Percentiles rank a stretch among this genome's conserved stretches.
Conservation (phyloP, 2,113 vertebrate genomes). For the Dascyllus trimaculatus region DNA sequence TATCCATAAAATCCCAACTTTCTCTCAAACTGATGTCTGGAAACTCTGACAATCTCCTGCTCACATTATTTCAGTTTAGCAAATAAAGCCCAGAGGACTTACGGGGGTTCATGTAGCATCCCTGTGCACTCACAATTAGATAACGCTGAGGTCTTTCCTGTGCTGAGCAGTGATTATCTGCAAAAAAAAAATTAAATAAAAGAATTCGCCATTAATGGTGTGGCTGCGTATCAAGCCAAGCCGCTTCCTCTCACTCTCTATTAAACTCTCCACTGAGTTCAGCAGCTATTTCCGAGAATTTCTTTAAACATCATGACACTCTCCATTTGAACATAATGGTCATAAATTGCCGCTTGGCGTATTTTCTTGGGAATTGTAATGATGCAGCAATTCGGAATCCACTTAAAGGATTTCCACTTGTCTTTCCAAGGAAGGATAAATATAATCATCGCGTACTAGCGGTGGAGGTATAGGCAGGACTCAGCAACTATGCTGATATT, state of each 20-base stretch:
- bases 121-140: slow-evolving; percentile 63
- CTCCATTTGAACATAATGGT: not conserved
- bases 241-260: slow-evolving; percentile 54
- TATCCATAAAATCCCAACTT: not conserved
- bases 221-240: slow-evolving; percentile 50
- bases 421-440: slow-evolving; percentile 15
- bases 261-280: slow-evolving; percentile 46
- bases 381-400: slow-evolving; percentile 11
- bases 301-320: slow-evolving; percentile 9
- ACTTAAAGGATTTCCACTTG: slow-evolving; percentile 22
- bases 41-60: slow-evolving; percentile 19
- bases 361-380: slow-evolving; percentile 27
- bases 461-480: slow-evolving; percentile 2
- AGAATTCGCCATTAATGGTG: slow-evolving; percentile 45
- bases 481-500: not conserved
- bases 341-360: slow-evolving; percentile 25
- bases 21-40: not conserved
- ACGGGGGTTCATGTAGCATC: slow-evolving; percentile 58
- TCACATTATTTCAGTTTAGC: slow-evolving; percentile 71
- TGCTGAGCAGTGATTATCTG: slow-evolving; percentile 65
- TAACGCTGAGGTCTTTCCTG: slow-evolving; percentile 29
- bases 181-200: slow-evolving; percentile 5
- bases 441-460: not conserved
- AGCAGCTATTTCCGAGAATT: slow-evolving; percentile 32
- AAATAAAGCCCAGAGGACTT: slow-evolving; percentile 59